phyloP scores from a whole-genome alignment of 2,797 vertebrate genomes.

The Pantherophis alleghaniensis region DNA sequence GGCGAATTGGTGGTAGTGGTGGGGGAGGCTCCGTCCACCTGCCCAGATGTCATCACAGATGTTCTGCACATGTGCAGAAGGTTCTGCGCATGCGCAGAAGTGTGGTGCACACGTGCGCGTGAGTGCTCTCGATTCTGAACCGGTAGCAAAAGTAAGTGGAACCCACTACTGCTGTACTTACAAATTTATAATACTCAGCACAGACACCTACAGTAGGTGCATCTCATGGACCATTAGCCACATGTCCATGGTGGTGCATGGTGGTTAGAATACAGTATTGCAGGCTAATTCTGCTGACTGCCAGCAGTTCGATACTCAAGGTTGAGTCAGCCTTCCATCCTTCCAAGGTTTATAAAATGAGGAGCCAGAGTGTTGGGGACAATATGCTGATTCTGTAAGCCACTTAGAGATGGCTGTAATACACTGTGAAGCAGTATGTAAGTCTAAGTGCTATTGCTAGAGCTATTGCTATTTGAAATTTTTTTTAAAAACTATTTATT shows the following conservation, averaged over 20 bases:
- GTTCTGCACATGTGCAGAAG: too few species aligned
- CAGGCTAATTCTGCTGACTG: not conserved
- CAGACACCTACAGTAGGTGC: not conserved
- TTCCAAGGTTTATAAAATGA: not conserved
- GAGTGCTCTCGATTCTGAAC: too few species aligned
- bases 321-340: not conserved
- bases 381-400: not conserved
- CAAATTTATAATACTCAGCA: not conserved
- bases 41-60: too few species aligned
- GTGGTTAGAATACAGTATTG: not conserved
- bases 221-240: not conserved
- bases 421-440: not conserved
- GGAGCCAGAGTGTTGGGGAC: not conserved
- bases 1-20: too few species aligned
- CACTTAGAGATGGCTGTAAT: not conserved
- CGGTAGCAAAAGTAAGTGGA: too few species aligned
- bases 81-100: too few species aligned
- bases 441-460: too few species aligned
- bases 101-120: accelerated
- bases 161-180: not conserved
- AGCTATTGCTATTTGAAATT: not conserved
- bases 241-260: not conserved
- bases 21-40: too few species aligned
- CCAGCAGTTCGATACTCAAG: not conserved
- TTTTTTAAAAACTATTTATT: not conserved